Evolutionary conservation across 2,797 vertebrate species (phyloP).

Genomic region (Acanthurus lineatus): DNA sequence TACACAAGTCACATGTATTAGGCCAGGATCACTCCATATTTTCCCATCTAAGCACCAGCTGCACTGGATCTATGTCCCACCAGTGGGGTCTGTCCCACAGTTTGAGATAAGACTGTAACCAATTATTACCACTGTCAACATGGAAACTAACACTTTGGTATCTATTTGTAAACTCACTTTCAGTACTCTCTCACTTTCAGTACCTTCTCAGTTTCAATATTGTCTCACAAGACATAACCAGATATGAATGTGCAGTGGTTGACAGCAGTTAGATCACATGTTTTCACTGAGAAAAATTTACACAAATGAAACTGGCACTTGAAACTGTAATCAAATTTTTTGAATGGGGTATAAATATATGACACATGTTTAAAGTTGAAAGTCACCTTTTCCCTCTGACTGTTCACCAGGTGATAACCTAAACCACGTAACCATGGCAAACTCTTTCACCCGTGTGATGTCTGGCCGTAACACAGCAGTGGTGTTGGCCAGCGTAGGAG

Average conservation of each 20-base stretch:
- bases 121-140: background rate
- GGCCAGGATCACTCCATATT: too few relatives aligned
- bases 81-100: too few relatives aligned
- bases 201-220: too few relatives aligned
- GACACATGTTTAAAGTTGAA: background rate
- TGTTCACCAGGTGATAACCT: slow-evolving; percentile 47
- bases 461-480: slow-evolving; percentile 87
- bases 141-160: background rate
- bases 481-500: slow-evolving; percentile 87
- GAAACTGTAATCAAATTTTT: too few relatives aligned
- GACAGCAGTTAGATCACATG: background rate
- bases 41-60: too few relatives aligned
- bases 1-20: too few relatives aligned
- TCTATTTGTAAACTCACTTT: slow-evolving; percentile 1
- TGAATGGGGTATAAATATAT: too few relatives aligned
- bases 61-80: too few relatives aligned
- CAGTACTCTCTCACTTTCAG: background rate
- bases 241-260: background rate
- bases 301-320: slow-evolving; percentile 6
- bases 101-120: background rate
- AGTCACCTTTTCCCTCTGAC: slow-evolving; percentile 29
- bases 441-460: slow-evolving; percentile 89
- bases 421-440: slow-evolving; percentile 84
- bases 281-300: background rate
- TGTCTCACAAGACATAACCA: background rate